phyloP scores from a whole-genome alignment of 2,888 invertebrate species.

The Neocrepidodera transversa region DNA sequence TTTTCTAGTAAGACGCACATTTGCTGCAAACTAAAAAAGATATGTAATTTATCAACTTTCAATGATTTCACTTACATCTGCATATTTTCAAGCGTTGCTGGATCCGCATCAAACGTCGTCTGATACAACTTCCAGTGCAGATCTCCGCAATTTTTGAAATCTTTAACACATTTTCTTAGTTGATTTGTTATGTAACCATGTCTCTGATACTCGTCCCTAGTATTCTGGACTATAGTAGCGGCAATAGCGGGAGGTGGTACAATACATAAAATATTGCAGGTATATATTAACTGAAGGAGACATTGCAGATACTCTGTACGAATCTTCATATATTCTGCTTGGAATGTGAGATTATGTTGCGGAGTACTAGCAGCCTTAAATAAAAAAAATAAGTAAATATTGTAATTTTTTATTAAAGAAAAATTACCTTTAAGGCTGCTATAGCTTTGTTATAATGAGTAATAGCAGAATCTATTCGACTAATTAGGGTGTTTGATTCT shows the following conservation, averaged over 20 bases:
- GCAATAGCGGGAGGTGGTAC: constrained; percentile 95
- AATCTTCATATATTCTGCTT: constrained; percentile 78
- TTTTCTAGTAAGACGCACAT: constrained; percentile 79
- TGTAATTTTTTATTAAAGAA: constrained; percentile 1
- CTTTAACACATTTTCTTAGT: constrained; percentile 76
- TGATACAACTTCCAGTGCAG: constrained; percentile 80
- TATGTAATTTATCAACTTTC: constrained; percentile 16
- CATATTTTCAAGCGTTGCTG: constrained; percentile 76
- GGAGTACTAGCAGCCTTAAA: constrained; percentile 72
- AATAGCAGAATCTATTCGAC: constrained; percentile 64
- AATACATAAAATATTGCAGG: constrained; percentile 80
- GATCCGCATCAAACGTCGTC: constrained; percentile 86
- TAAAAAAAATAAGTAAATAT: neutral
- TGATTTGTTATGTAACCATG: constrained; percentile 83
- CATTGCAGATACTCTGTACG: constrained; percentile 78
- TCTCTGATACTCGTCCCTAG: constrained; percentile 78
- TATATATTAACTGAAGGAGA: constrained; percentile 69
- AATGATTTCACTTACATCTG: constrained; percentile 64
- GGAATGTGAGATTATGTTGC: constrained; percentile 71
- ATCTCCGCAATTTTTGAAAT: constrained; percentile 75
- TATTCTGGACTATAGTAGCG: constrained; percentile 78
- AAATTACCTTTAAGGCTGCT: constrained; percentile 64
- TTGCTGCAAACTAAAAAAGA: constrained; percentile 72
- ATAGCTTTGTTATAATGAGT: constrained; percentile 71
- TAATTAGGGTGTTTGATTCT: constrained; percentile 55